These are phyloP conservation scores for Aphelinus certus DNA, from an alignment of 1,140 invertebrate species.

Conservation along the genomic window DNA sequence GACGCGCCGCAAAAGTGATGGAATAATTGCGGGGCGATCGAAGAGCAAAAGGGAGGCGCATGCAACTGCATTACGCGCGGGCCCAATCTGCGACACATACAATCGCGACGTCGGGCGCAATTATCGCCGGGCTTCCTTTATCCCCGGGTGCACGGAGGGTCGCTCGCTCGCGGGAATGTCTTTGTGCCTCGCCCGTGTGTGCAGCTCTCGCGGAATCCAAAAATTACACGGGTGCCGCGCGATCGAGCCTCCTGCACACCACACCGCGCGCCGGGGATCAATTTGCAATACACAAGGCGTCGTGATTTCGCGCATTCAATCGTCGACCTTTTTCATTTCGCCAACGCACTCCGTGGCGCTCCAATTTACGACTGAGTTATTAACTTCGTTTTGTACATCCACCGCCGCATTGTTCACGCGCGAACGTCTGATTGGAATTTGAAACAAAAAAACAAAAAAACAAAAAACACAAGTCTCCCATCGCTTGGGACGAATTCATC, in stretches of 20 bases:
- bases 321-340: background rate
- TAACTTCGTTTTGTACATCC: no score
- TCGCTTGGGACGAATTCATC: background rate
- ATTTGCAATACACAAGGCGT: no score
- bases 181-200: background rate
- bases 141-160: background rate
- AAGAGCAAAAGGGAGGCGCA: constrained; percentile 8
- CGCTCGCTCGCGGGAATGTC: background rate
- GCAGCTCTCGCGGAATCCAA: background rate
- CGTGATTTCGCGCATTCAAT: constrained; percentile 1
- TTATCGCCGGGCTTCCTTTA: background rate
- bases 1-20: background rate
- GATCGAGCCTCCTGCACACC: no score
- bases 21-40: constrained; percentile 14
- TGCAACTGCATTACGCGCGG: constrained; percentile 9
- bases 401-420: no score
- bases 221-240: background rate
- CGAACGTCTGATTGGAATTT: no score
- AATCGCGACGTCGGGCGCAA: background rate
- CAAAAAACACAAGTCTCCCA: background rate
- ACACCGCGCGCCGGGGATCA: no score
- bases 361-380: background rate
- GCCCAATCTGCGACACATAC: background rate
- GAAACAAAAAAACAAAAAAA: background rate
- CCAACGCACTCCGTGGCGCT: background rate